Percentiles rank a stretch among this genome's conserved stretches.
phyloP scores from a whole-genome alignment of 2,797 vertebrate genomes.

The Dicrostonyx torquatus region DNA sequence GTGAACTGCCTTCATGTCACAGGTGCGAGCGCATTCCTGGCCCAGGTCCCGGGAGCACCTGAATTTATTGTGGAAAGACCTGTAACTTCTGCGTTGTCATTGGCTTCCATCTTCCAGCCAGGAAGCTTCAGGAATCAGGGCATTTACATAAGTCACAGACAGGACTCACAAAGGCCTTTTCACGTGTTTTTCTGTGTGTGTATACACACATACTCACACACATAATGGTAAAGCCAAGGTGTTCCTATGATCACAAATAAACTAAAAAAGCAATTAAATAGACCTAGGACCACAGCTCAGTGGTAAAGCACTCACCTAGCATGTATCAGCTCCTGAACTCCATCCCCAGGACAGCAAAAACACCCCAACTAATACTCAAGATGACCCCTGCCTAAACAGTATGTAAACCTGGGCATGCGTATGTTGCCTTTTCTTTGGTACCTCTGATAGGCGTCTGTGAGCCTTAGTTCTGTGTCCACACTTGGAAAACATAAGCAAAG shows the following conservation, averaged over 20 bases:
- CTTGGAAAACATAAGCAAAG: not conserved
- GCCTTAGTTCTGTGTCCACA: not conserved
- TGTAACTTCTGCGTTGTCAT: rapidly evolving
- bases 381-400: not conserved
- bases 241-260: not conserved
- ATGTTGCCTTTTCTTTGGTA: not conserved
- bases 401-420: not conserved
- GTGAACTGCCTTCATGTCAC: rapidly evolving
- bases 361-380: not conserved
- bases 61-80: rapidly evolving
- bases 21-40: rapidly evolving
- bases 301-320: not conserved
- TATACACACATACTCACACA: too few species aligned
- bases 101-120: not conserved
- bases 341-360: not conserved
- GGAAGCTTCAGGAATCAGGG: not conserved
- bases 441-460: not conserved
- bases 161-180: not conserved
- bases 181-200: not conserved
- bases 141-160: not conserved
- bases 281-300: not conserved
- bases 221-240: not conserved
- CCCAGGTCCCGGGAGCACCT: rapidly evolving
- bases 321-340: too few species aligned
- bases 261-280: not conserved